Evolutionary conservation across 2,888 invertebrate genomes (phyloP), one percentile per base, ranked within the genome.

Genomic region (Salpingus planirostris): DNA sequence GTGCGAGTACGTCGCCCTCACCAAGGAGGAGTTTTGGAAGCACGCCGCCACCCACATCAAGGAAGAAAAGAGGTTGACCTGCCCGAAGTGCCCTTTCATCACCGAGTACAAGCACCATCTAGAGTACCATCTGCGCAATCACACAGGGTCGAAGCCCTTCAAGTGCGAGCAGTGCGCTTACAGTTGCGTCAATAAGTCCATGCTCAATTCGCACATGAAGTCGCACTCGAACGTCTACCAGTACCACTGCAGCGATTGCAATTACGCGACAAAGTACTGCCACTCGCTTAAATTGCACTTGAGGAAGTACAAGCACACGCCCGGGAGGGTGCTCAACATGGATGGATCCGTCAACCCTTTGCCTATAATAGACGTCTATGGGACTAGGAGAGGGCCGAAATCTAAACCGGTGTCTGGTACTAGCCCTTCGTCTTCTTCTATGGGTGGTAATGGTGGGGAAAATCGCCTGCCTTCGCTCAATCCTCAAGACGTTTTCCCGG

Each of bases 31-130:
- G 33, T 93, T 88, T 58, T 99, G 97, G 96, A 79, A 82, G 22
- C 98, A 99, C 61, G 78, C 80, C 13, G 79, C 82, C 32, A 73
- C 74, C 11, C 98, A 99, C 67, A 96, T 98, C 53, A 91, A 90
- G 52, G 78, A 80, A 0, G 96, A 97, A 49, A 95, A 95, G 59
- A 74, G 89, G 49, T 69, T 98, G 14, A 79, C 79, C 38, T 98
- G 98, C 55, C 81, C 85, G 3, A 80, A 85, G 53, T 98, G 98
- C 57, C 88, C 90, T 0, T 99, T 99, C 56, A 93, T 96, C 2
- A 99, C 98, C 0, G 96, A 97, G 60, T 91, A 92, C 69, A 98
- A 98, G 57, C 98, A 99, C 60, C 98, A 99, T 51, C 67, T 97
- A 37, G 96, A 97, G 60, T 99, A 97, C 55, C 98, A 96, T 61